Percentiles rank a stretch among this genome's conserved stretches.
Evolutionary conservation across 2,888 invertebrate genomes (phyloP).

Genomic region (Himalopsyche japonica): DNA sequence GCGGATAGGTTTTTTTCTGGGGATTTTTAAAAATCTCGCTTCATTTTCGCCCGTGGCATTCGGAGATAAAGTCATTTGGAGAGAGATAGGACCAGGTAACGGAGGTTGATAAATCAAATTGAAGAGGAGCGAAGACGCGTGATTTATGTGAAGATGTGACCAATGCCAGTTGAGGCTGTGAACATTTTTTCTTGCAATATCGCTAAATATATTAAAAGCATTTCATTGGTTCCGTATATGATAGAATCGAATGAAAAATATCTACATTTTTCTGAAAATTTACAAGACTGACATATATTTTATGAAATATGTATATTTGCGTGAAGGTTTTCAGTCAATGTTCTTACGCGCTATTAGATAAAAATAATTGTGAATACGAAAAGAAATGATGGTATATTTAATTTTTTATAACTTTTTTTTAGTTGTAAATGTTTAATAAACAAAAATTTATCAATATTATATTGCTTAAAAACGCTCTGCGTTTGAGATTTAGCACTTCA

Average conservation of each 20-base stretch:
- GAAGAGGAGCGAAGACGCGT: background rate
- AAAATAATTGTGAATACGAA: no score
- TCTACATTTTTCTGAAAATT: no score
- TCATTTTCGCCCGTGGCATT: background rate
- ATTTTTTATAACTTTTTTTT: no score
- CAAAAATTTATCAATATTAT: no score
- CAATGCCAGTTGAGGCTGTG: background rate
- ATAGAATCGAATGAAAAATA: background rate
- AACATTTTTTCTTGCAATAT: background rate
- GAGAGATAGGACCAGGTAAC: background rate
- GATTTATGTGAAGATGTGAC: background rate
- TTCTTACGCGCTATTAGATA: no score
- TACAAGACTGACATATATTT: no score
- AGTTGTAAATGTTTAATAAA: no score
- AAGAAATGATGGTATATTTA: no score
- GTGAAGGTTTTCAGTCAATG: no score
- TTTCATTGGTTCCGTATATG: background rate
- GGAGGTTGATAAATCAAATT: constrained; percentile 22
- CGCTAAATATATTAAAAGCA: background rate
- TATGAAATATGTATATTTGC: no score
- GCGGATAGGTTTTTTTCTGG: background rate
- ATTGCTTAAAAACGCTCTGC: no score
- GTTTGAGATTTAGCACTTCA: no score
- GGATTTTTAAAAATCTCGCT: background rate
- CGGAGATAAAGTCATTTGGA: constrained; percentile 14